Base-by-base conservation (phyloP, 1,140 invertebrate genomes). In the Megalopta genalis region DNA sequence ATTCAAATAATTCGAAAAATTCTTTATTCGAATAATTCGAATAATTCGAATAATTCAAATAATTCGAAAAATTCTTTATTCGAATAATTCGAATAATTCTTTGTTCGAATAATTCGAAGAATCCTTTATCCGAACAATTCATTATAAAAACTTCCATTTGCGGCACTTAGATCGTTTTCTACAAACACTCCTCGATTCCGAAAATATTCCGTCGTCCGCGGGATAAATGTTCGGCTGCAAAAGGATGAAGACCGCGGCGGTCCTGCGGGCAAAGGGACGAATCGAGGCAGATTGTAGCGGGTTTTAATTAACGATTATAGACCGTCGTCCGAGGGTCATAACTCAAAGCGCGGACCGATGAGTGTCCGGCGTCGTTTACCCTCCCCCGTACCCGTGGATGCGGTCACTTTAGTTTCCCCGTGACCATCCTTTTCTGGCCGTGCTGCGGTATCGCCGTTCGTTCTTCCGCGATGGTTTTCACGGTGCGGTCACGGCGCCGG, bases 291-390 rank as follows among this genome's bases (percentile, higher is more conserved):
- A 39, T 71, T 67, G 54, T 52, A 32, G 65, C 10, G 57, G 68
- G 23, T 49, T 72, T 81, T 75, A 84, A 84, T 84, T 75, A 84
- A 84, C 83, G 83, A 84, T 84, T 76, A 84, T 84, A 84, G 65
- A 72, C 27, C 72, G 42, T 65, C 63, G 54, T 18, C 7, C 32
- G 32, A 32, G 76, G 71, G 66, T 84, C 78, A 81, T 81, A 84
- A 84, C 60, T 85, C 77, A 85, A 73, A 74, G 62, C 60, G 39
- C 60, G 42, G 54, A n/a, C 54, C 54, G 49, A 52, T 37, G 75
- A 54, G 71, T 65, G 67, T 76, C 68, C 78, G 37, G 59, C n/a
- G 62, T 46, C 64, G 52, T 69, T 65, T 68, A 46, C 68, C 68
- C 69, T 39, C 62, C 71, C 68, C 46, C 69, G 67, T 77, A 52